phyloP scores from a whole-genome alignment of 2,797 vertebrate species.

The Euphonia xanthogaster region DNA sequence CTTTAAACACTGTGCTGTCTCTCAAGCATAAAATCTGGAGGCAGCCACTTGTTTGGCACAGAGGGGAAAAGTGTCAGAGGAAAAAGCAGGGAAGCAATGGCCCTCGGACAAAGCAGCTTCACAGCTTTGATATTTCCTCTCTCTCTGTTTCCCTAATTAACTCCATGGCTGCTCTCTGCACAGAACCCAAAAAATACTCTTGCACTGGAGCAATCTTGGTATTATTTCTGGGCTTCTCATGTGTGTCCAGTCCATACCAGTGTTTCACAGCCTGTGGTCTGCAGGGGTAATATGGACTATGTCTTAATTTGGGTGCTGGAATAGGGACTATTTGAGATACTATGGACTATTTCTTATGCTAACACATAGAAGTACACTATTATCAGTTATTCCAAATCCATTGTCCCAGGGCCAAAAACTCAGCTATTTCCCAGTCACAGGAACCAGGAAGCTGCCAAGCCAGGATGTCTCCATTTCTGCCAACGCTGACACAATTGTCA shows the following conservation, averaged over 20 bases:
- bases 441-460: neutral
- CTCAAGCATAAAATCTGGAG: neutral
- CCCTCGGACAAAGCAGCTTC: neutral
- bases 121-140: neutral
- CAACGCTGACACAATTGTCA: fast-evolving
- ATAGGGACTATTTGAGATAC: neutral
- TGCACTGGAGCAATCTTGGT: neutral
- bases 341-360: neutral
- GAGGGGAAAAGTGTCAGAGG: neutral
- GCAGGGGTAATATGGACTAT: no score
- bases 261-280: neutral
- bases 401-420: neutral
- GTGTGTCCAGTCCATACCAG: neutral
- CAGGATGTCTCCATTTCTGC: neutral
- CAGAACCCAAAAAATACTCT: neutral
- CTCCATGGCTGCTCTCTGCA: neutral
- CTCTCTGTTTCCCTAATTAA: neutral
- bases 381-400: neutral
- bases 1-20: neutral
- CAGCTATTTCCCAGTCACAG: neutral
- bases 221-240: neutral
- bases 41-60: neutral
- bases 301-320: neutral
- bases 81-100: neutral
- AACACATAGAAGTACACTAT: neutral